Evolutionary conservation across 1,140 invertebrate species (phyloP).

Genomic region (Acromyrmex charruanus): DNA sequence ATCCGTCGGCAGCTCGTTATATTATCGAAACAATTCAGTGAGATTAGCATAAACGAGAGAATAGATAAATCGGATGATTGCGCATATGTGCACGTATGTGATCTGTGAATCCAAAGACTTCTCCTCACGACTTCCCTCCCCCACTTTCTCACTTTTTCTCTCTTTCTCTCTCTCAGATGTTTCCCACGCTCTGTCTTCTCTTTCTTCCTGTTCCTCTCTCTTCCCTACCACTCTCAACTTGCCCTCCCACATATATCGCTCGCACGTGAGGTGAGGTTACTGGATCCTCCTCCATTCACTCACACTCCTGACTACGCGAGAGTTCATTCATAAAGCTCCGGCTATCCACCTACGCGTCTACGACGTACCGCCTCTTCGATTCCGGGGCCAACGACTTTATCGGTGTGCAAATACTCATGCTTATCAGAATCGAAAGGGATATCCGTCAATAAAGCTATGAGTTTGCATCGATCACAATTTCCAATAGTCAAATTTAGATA

Average conservation of each 20-base stretch:
- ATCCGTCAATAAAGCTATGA: neutral
- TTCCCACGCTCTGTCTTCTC: neutral
- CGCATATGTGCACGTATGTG: neutral
- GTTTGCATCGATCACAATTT: neutral
- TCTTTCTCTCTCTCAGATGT: neutral
- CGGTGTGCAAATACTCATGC: slow-evolving; percentile 16
- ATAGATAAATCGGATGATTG: neutral
- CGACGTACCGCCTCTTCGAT: slow-evolving; percentile 65
- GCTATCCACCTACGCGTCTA: slow-evolving; percentile 72
- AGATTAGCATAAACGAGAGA: neutral
- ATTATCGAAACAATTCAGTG: neutral
- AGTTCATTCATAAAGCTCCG: slow-evolving; percentile 78
- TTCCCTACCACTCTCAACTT: slow-evolving; percentile 26
- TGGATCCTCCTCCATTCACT: slow-evolving; percentile 76
- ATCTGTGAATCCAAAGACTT: slow-evolving; percentile 12
- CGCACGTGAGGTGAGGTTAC: slow-evolving; percentile 71
- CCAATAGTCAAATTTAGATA: neutral
- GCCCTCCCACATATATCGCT: slow-evolving; percentile 71
- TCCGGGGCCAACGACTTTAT: slow-evolving; percentile 73
- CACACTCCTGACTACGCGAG: slow-evolving; percentile 68
- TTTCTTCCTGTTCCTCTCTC: slow-evolving; percentile 3
- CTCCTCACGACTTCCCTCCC: slow-evolving; percentile 3
- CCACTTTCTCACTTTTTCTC: neutral
- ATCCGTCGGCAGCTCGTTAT: neutral
- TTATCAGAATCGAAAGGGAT: neutral